Conservation (phyloP, 2,113 vertebrate genomes). For the Myxocyprinus asiaticus region DNA sequence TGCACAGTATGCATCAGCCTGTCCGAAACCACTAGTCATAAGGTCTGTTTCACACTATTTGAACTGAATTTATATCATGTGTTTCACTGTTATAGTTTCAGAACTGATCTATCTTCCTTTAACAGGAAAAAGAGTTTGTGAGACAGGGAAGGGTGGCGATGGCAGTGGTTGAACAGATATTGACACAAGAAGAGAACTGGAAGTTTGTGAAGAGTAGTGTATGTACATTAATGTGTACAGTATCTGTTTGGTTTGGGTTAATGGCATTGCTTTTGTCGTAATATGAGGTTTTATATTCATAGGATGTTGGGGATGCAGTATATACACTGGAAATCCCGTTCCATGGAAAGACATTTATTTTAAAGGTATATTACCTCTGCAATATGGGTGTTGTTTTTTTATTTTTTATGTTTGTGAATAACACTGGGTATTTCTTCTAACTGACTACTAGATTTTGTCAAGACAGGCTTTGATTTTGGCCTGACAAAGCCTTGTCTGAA, state of each 20-base stretch:
- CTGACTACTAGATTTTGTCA: too few species aligned
- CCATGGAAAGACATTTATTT: slow-evolving; percentile 93
- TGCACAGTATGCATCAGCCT: too few species aligned
- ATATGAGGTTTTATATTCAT: neutral
- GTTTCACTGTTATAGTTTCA: neutral
- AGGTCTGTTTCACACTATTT: neutral
- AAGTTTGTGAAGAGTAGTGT: slow-evolving; percentile 93
- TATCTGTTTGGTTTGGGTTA: neutral
- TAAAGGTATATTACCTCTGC: too few species aligned
- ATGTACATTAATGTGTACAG: slow-evolving; percentile 21
- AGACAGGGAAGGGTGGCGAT: slow-evolving; percentile 87
- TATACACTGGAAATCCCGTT: slow-evolving; percentile 92
- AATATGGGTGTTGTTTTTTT: too few species aligned
- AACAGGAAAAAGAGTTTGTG: slow-evolving; percentile 91
- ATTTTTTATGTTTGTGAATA: too few species aligned
- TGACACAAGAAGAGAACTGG: slow-evolving; percentile 94
- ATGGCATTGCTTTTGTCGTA: neutral
- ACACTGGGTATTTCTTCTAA: too few species aligned
- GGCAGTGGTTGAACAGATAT: slow-evolving; percentile 90
- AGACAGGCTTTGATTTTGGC: too few species aligned
- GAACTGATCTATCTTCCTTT: neutral
- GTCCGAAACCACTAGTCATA: too few species aligned
- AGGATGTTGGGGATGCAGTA: slow-evolving; percentile 91
- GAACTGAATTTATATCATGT: neutral
- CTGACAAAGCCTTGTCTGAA: too few species aligned